Conservation (phyloP, 2,888 invertebrate species). For the Pseudococcus longispinus region DNA sequence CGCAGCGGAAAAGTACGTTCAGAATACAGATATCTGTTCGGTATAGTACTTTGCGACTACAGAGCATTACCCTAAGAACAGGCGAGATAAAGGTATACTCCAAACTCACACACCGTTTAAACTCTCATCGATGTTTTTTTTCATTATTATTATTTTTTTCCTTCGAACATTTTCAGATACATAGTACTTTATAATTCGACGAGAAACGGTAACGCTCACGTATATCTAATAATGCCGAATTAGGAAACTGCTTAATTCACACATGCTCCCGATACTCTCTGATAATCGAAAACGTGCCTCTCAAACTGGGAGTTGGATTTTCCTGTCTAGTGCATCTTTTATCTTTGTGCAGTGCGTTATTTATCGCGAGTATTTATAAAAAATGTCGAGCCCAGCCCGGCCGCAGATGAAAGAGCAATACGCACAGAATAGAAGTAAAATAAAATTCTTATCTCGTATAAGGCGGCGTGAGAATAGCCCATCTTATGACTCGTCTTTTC, state of each 20-base stretch:
- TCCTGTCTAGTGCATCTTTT: constrained; percentile 40
- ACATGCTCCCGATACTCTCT: constrained; percentile 13
- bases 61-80: neutral
- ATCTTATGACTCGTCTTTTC: neutral
- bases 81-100: too few species aligned
- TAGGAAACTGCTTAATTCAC: constrained; percentile 43
- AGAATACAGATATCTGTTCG: too few species aligned
- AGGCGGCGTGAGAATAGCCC: neutral
- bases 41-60: neutral
- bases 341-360: constrained; percentile 13
- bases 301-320: constrained; percentile 34
- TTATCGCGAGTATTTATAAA: constrained; percentile 14
- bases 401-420: neutral
- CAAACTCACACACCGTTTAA: too few species aligned
- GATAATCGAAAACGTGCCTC: constrained; percentile 26
- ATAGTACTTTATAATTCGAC: constrained; percentile 6
- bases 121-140: neutral
- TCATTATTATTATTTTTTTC: neutral
- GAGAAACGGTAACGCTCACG: constrained; percentile 5
- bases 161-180: neutral
- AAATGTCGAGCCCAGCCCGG: neutral
- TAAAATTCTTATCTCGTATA: neutral
- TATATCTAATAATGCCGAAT: constrained; percentile 38
- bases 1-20: neutral
- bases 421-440: neutral